A percentile compares a stretch with the other conserved stretches of the same genome.
These are phyloP conservation scores for Cyprinella venusta DNA, from an alignment of 2,797 vertebrate genomes.

Conservation along the genomic window DNA sequence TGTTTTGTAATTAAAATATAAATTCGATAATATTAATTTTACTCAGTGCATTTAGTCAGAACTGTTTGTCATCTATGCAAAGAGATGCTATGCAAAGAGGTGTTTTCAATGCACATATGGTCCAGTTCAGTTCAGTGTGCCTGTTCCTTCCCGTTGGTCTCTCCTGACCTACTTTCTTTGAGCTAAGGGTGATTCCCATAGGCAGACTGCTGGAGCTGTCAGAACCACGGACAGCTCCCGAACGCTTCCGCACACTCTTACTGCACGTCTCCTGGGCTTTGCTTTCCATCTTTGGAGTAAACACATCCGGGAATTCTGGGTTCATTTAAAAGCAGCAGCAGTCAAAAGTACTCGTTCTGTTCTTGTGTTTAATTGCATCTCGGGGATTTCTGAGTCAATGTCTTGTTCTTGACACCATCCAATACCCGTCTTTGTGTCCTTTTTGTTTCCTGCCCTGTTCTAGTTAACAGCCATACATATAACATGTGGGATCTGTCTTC, in stretches of 20 bases:
- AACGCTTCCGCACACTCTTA: not conserved
- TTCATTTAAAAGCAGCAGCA: conserved; percentile 12
- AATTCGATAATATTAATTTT: not conserved
- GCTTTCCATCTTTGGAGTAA: conserved; percentile 24
- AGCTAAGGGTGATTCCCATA: conserved; percentile 47
- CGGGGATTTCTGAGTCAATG: not conserved
- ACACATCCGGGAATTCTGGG: not conserved
- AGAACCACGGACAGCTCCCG: conserved; percentile 50
- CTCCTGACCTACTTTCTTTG: conserved; percentile 57
- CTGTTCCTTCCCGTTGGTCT: conserved; percentile 35
- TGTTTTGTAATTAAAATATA: not conserved
- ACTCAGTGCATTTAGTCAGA: not conserved
- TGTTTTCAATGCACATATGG: conserved; percentile 20
- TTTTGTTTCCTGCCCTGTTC: conserved; percentile 2
- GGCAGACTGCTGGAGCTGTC: conserved; percentile 35
- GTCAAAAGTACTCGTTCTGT: conserved; percentile 2
- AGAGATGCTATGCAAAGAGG: not conserved
- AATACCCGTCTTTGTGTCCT: not conserved
- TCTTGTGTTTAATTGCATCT: conserved; percentile 2
- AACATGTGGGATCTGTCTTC: not conserved
- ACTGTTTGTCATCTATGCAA: not conserved
- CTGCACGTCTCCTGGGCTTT: conserved; percentile 14
- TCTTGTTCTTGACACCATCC: conserved; percentile 4
- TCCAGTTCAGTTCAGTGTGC: conserved; percentile 4
- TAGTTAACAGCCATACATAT: not conserved